Conservation (phyloP, 2,888 invertebrate species). For the Margaritifera margaritifera region DNA sequence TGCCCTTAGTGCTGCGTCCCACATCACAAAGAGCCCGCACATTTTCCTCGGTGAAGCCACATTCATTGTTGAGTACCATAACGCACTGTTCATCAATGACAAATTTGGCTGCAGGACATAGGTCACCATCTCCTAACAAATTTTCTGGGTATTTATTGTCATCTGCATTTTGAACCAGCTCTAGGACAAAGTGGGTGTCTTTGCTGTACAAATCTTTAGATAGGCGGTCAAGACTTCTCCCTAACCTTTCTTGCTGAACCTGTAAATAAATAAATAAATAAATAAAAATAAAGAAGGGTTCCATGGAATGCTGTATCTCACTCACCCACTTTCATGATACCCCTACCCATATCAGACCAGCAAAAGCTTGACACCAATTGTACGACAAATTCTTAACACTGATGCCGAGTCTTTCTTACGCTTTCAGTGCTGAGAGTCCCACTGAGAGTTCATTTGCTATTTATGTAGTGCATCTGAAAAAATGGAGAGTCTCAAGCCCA, state of each 20-base stretch:
- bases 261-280: constrained; percentile 2
- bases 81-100: constrained; percentile 50
- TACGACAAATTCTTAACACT: too few relatives aligned
- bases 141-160: constrained; percentile 70
- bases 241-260: constrained; percentile 68
- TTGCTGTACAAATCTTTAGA: constrained; percentile 69
- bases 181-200: constrained; percentile 72
- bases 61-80: constrained; percentile 69
- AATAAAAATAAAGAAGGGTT: background rate
- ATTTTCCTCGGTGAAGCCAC: constrained; percentile 67
- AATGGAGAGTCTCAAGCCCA: too few relatives aligned
- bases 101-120: constrained; percentile 64
- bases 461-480: too few relatives aligned
- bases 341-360: too few relatives aligned
- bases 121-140: constrained; percentile 26
- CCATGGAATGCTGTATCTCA: too few relatives aligned
- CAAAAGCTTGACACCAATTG: too few relatives aligned
- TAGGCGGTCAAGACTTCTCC: constrained; percentile 68
- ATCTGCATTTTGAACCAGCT: constrained; percentile 73
- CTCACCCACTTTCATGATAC: too few relatives aligned
- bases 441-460: too few relatives aligned
- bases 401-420: too few relatives aligned
- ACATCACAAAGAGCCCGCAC: constrained; percentile 72
- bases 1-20: constrained; percentile 71
- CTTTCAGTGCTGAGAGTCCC: too few relatives aligned